These are phyloP conservation scores for Aphrophora alni DNA, from an alignment of 2,888 invertebrate species.

Conservation along the genomic window DNA sequence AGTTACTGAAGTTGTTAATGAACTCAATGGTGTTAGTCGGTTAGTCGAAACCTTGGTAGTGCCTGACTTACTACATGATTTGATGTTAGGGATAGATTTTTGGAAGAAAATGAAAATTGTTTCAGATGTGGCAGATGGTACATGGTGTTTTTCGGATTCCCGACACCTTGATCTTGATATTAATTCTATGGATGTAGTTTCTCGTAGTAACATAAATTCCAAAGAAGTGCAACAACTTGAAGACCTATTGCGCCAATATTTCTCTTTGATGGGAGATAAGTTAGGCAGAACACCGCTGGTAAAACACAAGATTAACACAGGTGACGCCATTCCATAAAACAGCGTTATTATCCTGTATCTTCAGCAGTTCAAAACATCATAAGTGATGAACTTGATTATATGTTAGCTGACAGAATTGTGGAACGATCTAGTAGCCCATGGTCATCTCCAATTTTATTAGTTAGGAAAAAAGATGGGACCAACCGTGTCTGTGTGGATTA, in stretches of 20 bases:
- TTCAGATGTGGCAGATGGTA: background rate
- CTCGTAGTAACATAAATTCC: too few species aligned
- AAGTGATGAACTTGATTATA: conserved; percentile 46
- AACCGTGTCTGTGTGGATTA: conserved; percentile 46
- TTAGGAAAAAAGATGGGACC: conserved; percentile 46
- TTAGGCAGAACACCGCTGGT: conserved; percentile 2
- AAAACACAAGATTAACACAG: conserved; percentile 23
- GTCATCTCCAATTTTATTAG: conserved; percentile 49
- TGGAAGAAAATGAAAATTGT: conserved; percentile 26
- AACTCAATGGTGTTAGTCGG: too few species aligned
- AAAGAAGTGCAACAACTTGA: too few species aligned
- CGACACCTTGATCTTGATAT: too few species aligned
- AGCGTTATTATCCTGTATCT: conserved; percentile 30
- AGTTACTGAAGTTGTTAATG: too few species aligned
- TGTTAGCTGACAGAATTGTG: conserved; percentile 48
- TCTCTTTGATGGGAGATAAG: too few species aligned
- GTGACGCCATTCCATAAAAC: conserved; percentile 26
- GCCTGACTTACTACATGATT: background rate
- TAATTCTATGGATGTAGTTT: too few species aligned
- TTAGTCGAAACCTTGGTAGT: too few species aligned
- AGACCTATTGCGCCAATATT: too few species aligned
- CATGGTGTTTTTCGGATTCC: background rate
- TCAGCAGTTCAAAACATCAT: conserved; percentile 38
- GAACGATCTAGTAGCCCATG: conserved; percentile 48
- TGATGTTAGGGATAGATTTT: conserved; percentile 31